Evolutionary conservation across 2,797 vertebrate species (phyloP).

Genomic region (Hippoglossus hippoglossus): DNA sequence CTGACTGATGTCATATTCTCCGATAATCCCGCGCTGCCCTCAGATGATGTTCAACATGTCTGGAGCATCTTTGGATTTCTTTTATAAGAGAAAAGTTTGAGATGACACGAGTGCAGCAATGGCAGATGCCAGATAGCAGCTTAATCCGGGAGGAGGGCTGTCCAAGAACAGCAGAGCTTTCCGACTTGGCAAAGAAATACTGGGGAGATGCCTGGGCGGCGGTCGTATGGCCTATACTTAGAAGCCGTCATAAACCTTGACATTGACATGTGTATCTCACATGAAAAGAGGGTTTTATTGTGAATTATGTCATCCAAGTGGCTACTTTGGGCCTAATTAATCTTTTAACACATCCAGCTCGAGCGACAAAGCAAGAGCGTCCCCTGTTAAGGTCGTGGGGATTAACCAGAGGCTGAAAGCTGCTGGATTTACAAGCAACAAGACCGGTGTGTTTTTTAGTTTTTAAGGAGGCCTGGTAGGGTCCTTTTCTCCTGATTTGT

Average conservation of each 20-base stretch:
- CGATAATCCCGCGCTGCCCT: slow-evolving; percentile 9
- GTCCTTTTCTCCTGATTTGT: no score
- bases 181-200: slow-evolving; percentile 69
- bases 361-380: slow-evolving; percentile 43
- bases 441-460: slow-evolving; percentile 7
- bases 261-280: slow-evolving; percentile 76
- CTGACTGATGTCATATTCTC: slow-evolving; percentile 49
- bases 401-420: slow-evolving; percentile 40
- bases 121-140: slow-evolving; percentile 69
- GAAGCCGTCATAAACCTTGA: slow-evolving; percentile 80
- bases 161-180: slow-evolving; percentile 75
- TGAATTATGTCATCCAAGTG: slow-evolving; percentile 57
- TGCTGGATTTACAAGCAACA: slow-evolving; percentile 39
- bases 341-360: slow-evolving; percentile 50
- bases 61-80: slow-evolving; percentile 41
- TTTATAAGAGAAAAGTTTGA: slow-evolving; percentile 53
- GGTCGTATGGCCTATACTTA: slow-evolving; percentile 77
- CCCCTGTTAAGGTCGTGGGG: slow-evolving; percentile 33
- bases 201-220: slow-evolving; percentile 70
- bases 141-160: slow-evolving; percentile 75
- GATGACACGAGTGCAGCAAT: slow-evolving; percentile 52
- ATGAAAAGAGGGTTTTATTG: slow-evolving; percentile 67
- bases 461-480: no score
- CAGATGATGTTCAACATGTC: slow-evolving; percentile 32
- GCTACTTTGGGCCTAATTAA: slow-evolving; percentile 63